Percentiles rank a stretch among this genome's conserved stretches.
These are phyloP conservation scores for Pyralis farinalis DNA, from an alignment of 2,888 invertebrate species.

Conservation along the genomic window DNA sequence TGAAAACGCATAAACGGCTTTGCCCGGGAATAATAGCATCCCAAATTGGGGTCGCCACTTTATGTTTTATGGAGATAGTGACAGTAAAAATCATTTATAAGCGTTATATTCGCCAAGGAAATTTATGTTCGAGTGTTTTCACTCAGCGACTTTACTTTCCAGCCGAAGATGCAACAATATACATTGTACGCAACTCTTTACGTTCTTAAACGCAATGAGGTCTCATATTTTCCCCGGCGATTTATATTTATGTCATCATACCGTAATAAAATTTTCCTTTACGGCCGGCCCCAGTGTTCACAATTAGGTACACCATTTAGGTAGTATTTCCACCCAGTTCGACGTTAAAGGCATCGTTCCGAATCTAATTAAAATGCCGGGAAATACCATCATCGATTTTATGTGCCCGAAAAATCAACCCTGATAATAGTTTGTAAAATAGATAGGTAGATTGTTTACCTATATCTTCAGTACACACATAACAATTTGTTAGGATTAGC, in stretches of 20 bases:
- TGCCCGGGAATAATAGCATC: constrained; percentile 3
- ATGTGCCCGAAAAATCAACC: background rate
- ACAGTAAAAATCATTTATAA: constrained; percentile 6
- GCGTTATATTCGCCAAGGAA: background rate
- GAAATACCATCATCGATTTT: background rate
- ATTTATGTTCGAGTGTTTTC: background rate
- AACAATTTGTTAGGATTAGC: too few species aligned
- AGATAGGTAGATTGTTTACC: too few species aligned
- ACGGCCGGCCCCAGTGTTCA: constrained; percentile 1
- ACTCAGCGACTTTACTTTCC: background rate
- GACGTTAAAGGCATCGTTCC: background rate
- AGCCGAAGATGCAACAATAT: background rate
- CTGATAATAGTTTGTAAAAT: too few species aligned
- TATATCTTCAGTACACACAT: too few species aligned
- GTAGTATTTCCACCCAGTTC: constrained; percentile 1
- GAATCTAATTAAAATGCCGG: constrained; percentile 5
- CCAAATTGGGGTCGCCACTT: constrained; percentile 8
- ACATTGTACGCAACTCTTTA: background rate
- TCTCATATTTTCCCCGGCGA: constrained; percentile 1
- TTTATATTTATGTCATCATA: constrained; percentile 6
- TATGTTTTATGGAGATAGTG: constrained; percentile 6
- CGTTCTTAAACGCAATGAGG: background rate
- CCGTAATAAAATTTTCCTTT: constrained; percentile 4
- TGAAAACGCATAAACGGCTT: constrained; percentile 1
- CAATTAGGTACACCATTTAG: constrained; percentile 1